Percentiles rank a stretch among this genome's conserved stretches.
phyloP scores from a whole-genome alignment of 2,113 vertebrate genomes.

The Eudyptes chrysolophus region DNA sequence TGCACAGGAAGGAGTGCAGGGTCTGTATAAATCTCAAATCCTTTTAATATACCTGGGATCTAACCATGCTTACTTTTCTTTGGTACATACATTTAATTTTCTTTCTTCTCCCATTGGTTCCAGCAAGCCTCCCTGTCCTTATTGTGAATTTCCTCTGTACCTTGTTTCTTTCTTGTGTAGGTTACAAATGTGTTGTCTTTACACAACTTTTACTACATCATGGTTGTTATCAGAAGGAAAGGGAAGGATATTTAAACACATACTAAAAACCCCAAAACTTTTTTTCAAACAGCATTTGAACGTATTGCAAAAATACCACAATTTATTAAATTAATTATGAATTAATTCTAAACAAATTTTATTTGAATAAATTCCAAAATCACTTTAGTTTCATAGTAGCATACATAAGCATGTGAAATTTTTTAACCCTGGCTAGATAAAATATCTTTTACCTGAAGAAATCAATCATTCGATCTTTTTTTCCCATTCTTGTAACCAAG shows the following conservation, averaged over 20 bases:
- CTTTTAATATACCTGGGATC: not conserved
- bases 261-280: not conserved
- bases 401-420: not conserved
- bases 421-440: not conserved
- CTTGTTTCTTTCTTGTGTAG: not conserved
- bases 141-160: not conserved
- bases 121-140: not conserved
- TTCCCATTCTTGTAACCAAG: not conserved
- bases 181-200: not conserved
- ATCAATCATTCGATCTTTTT: rapidly evolving
- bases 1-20: not conserved
- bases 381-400: not conserved
- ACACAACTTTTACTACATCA: not conserved
- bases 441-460: not conserved
- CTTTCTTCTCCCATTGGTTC: not conserved
- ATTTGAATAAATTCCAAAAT: not conserved
- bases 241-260: not conserved
- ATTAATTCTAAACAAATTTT: not conserved
- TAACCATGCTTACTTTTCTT: not conserved
- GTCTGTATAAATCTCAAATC: not conserved
- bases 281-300: not conserved
- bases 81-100: not conserved
- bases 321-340: not conserved
- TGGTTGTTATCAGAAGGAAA: not conserved
- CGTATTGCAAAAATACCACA: not conserved